A percentile compares a stretch with the other conserved stretches of the same genome.
These are phyloP conservation scores for Crotalus tigris DNA, from an alignment of 2,113 vertebrate genomes.

Conservation along the genomic window DNA sequence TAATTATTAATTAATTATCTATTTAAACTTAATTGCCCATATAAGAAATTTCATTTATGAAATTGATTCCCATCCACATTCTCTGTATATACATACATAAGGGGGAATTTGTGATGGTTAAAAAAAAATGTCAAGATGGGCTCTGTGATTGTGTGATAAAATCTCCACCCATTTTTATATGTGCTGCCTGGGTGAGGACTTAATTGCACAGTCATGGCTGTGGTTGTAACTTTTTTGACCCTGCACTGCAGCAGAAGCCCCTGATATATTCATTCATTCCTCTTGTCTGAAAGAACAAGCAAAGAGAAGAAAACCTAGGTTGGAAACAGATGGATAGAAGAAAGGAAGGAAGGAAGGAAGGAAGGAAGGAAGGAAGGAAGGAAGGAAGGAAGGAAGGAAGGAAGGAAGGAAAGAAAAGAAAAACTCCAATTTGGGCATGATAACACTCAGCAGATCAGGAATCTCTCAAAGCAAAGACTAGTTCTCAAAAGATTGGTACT, in stretches of 20 bases:
- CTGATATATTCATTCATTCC: background rate
- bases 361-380: no score
- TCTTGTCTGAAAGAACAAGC: background rate
- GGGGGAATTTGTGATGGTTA: background rate
- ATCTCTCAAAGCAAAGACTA: no score
- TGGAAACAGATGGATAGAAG: no score
- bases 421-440: no score
- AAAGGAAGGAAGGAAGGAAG: no score
- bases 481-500: no score
- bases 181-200: background rate
- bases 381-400: no score
- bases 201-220: background rate
- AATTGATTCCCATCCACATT: background rate
- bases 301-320: background rate
- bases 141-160: background rate
- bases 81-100: background rate
- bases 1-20: no score
- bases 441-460: no score
- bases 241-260: background rate
- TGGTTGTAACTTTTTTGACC: background rate
- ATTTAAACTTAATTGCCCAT: background rate
- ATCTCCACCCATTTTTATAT: background rate
- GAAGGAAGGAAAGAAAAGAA: no score
- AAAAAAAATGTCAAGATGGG: background rate
- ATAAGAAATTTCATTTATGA: background rate